Evolutionary conservation across 2,113 vertebrate genomes (phyloP).

Genomic region (Brachionichthys hirsutus): DNA sequence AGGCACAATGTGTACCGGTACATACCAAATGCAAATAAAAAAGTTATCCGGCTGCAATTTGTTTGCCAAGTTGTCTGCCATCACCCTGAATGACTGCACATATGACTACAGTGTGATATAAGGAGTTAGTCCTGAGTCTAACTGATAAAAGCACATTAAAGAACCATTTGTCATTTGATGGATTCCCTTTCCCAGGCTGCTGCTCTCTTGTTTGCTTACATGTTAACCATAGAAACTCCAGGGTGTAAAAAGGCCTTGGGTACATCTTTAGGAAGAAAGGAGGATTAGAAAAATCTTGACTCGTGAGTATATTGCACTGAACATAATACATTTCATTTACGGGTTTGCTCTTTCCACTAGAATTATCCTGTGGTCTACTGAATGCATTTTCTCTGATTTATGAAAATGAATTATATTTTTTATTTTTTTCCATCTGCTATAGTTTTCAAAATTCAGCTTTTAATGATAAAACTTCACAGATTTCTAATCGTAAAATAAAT

Average conservation of each 20-base stretch:
- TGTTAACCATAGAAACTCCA: constrained; percentile 12
- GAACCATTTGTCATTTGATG: constrained; percentile 60
- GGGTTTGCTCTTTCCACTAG: not conserved
- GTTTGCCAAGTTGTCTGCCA: constrained; percentile 5
- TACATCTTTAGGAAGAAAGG: constrained; percentile 22
- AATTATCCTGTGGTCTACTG: not conserved
- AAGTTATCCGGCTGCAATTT: not conserved
- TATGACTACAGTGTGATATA: not conserved
- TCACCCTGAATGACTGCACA: constrained; percentile 1
- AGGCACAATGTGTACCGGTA: constrained; percentile 1
- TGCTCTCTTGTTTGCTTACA: constrained; percentile 25
- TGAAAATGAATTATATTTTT: constrained; percentile 22
- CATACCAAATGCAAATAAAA: not conserved
- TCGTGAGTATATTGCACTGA: not conserved
- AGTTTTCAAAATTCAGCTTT: constrained; percentile 27
- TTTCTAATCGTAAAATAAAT: constrained; percentile 14
- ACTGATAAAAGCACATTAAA: constrained; percentile 41
- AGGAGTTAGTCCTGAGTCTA: not conserved
- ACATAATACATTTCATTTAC: not conserved
- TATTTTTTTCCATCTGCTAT: not conserved
- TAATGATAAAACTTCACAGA: constrained; percentile 12
- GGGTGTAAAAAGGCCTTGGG: constrained; percentile 8
- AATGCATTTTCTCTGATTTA: constrained; percentile 6
- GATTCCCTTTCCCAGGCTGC: constrained; percentile 50
- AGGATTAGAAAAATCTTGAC: constrained; percentile 15